Conservation (phyloP, 2,888 invertebrate species). For the Epinotia ramella region DNA sequence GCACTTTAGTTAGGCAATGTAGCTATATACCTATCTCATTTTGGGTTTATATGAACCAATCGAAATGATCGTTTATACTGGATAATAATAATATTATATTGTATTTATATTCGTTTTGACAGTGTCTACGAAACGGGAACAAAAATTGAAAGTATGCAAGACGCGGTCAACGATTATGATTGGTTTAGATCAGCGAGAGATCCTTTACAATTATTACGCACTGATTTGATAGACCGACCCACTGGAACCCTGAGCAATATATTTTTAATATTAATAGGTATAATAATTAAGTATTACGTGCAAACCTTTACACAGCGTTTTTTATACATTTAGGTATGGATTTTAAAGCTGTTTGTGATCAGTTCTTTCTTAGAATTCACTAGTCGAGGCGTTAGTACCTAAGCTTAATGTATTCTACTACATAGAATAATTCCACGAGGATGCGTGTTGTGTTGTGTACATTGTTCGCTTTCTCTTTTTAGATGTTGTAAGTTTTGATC, state of each 20-base stretch:
- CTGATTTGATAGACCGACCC: conserved; percentile 82
- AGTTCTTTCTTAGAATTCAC: conserved; percentile 72
- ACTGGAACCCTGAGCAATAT: conserved; percentile 83
- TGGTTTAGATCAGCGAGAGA: conserved; percentile 38
- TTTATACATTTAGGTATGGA: conserved; percentile 74
- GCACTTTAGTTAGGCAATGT: conserved; percentile 44
- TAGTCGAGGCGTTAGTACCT: conserved; percentile 59
- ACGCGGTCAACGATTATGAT: conserved; percentile 43
- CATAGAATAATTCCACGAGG: conserved; percentile 54
- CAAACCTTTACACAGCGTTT: conserved; percentile 74
- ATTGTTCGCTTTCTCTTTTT: conserved; percentile 76
- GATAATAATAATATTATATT: conserved; percentile 44
- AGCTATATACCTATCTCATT: conserved; percentile 31
- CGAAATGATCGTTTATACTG: conserved; percentile 42
- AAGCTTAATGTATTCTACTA: conserved; percentile 55
- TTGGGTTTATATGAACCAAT: conserved; percentile 40
- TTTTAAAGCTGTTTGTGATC: conserved; percentile 76
- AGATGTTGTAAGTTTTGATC: conserved; percentile 75
- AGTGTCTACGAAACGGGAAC: conserved; percentile 60
- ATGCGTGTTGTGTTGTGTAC: conserved; percentile 73
- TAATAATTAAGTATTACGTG: conserved; percentile 77
- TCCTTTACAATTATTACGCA: conserved; percentile 60
- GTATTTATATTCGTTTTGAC: conserved; percentile 52
- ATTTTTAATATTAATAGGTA: conserved; percentile 75
- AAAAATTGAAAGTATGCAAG: conserved; percentile 53